A percentile compares a stretch with the other conserved stretches of the same genome.
phyloP scores from a whole-genome alignment of 2,888 invertebrate species.

The Sepioteuthis lessoniana region DNA sequence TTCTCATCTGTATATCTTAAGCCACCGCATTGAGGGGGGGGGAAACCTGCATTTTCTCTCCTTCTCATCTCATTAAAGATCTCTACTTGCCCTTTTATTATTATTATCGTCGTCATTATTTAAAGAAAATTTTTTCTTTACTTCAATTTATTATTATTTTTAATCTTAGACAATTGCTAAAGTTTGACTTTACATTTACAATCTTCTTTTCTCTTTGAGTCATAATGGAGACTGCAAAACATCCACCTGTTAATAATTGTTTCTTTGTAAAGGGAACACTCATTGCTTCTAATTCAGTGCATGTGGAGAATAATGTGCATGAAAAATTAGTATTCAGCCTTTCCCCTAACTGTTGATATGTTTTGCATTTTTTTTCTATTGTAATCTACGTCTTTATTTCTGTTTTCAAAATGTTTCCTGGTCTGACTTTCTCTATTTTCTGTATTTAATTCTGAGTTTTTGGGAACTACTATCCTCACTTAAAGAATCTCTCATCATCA shows the following conservation, averaged over 20 bases:
- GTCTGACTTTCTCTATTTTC: too few species aligned
- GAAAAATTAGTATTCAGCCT: not conserved
- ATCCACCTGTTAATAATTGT: not conserved
- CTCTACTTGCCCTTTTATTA: too few species aligned
- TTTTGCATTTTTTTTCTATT: not conserved
- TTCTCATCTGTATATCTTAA: not conserved
- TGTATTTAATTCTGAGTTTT: too few species aligned
- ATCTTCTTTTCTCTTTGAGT: not conserved
- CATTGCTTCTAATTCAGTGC: not conserved
- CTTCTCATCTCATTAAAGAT: not conserved
- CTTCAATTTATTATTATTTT: too few species aligned
- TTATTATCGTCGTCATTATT: too few species aligned
- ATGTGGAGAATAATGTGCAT: not conserved
- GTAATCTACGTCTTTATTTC: too few species aligned
- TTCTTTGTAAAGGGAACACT: not conserved
- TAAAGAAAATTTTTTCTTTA: too few species aligned
- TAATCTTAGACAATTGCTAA: not conserved
- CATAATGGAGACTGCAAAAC: not conserved
- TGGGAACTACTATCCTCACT: too few species aligned
- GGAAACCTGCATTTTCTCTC: not conserved
- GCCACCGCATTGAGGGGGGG: too few species aligned
- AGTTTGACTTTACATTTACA: not conserved
- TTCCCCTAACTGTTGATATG: not conserved
- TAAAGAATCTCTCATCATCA: too few species aligned
- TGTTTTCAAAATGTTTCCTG: too few species aligned